Evolutionary conservation across 2,113 vertebrate species (phyloP), one percentile per base, ranked within the genome.

Genomic region (Sturnira hondurensis): DNA sequence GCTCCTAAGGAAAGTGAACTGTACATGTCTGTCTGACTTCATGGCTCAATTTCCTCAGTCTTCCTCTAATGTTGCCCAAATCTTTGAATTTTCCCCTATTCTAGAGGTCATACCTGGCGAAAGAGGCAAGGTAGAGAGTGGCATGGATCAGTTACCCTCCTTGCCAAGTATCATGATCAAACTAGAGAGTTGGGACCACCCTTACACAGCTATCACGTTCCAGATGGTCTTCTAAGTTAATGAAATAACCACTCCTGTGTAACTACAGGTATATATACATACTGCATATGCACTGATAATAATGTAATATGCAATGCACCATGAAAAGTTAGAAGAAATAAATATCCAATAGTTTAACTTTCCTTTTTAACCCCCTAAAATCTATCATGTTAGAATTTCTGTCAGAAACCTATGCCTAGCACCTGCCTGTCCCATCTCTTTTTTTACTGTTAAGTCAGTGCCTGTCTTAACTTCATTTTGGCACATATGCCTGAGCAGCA

Each of bases 21-120:
- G 61, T 3, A 8, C 13, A 12, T 1, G 11, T 38, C 16, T 11
- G 24, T 0, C 31, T 67, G 16, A 74, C 45, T 6, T 7, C 63
- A 67, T 33, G 63, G 33, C 33, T n/a, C 15, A 63, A 31, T 5
- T 31, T 63, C 31, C 28, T 31, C 28, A 58, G 17, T 19, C 50
- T 78, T 78, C 43, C 43, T 82, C 14, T n/a, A 22, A 1, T 8
- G 2, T 28, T 71, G 16, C 7, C 26, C 9, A 73, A 24, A 45
- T n/a, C 28, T n/a, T 68, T 65, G 6, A 33, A 5, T 1, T 68
- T 70, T n/a, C 24, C 31, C 80, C 33, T 45, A 7, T 4, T 33
- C 4, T 58, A 1, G 17, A 82, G 13, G 38, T 7, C 7, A 52
- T n/a, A 41, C 9, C 45, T 71, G 9, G 8, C 26, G 77, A 70